A percentile compares a stretch with the other conserved stretches of the same genome.
phyloP scores from a whole-genome alignment of 2,888 invertebrate genomes.

The Dynastes tityus region DNA sequence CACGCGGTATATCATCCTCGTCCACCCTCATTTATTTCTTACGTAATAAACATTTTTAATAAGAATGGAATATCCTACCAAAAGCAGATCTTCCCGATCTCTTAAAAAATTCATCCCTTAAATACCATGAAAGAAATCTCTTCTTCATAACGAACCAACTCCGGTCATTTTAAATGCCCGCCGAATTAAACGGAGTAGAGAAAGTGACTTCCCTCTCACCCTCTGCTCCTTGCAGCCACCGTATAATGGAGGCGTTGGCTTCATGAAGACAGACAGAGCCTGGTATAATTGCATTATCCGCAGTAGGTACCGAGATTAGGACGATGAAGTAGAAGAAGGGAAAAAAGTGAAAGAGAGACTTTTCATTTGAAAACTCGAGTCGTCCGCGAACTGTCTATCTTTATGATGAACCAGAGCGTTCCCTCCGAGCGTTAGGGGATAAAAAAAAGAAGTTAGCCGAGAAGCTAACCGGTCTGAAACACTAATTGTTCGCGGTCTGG shows the following conservation, averaged over 20 bases:
- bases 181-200: constrained; percentile 9
- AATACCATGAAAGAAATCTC: background rate
- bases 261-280: constrained; percentile 23
- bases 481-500: constrained; percentile 44
- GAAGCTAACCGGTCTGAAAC: constrained; percentile 23
- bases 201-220: constrained; percentile 16
- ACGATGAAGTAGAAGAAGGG: constrained; percentile 20
- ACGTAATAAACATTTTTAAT: background rate
- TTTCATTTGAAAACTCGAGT: constrained; percentile 20
- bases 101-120: background rate
- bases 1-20: no score
- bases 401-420: constrained; percentile 27
- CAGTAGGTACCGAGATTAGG: constrained; percentile 37
- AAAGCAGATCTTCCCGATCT: background rate
- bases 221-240: background rate
- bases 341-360: background rate
- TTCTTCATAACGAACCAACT: background rate
- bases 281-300: constrained; percentile 36
- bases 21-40: no score
- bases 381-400: constrained; percentile 7
- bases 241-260: constrained; percentile 2
- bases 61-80: background rate
- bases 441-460: constrained; percentile 3
- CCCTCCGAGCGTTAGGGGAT: background rate
- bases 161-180: background rate